Evolutionary conservation across 2,113 vertebrate genomes (phyloP), one percentile per base, ranked within the genome.

Genomic region (Paramisgurnus dabryanus): DNA sequence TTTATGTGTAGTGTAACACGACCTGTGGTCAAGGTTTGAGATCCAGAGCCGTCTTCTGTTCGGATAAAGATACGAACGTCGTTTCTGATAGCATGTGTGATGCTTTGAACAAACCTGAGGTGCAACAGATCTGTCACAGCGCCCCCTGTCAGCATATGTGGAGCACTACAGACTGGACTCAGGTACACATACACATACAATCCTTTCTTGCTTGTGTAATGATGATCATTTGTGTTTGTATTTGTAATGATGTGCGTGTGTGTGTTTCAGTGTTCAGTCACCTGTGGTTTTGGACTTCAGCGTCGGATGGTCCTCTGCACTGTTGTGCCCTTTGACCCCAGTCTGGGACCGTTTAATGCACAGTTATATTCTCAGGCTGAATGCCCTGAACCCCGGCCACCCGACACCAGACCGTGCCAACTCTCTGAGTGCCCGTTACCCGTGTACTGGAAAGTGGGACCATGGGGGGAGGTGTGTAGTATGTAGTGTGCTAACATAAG

Each of bases 361-460:
- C 86, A 74, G 71, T 72, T 90, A 39, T 27, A 87, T 5, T 53
- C n/a, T 0, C 92, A 73, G 49, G 58, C 39, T 74, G 87, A 89
- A 6, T 98, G 96, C 84, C 93, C 93, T 0, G 80, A 92, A 43
- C 84, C 90, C 4, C 89, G 89, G 49, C 93, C 94, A 27, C 81
- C 87, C 0, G 83, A 89, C 72, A 85, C 80, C 69, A 85, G 89
- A 67, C 93, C 87, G 3, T 98, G 97, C 39, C 88, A 92, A 60
- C 78, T 95, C 53, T 86, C 76, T 11, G 90, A 88, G 61, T 99
- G 97, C 63, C 89, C 89, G 5, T 87, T 91, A 60, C 71, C 85
- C 49, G 90, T 90, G 55, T 91, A 90, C 41, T 99, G 97, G 97
- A 95, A 91, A 87, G 92, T 93, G 69, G 95, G 95, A 5, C 92